Conservation (phyloP, 2,888 invertebrate genomes). For the Eilema sororculum region DNA sequence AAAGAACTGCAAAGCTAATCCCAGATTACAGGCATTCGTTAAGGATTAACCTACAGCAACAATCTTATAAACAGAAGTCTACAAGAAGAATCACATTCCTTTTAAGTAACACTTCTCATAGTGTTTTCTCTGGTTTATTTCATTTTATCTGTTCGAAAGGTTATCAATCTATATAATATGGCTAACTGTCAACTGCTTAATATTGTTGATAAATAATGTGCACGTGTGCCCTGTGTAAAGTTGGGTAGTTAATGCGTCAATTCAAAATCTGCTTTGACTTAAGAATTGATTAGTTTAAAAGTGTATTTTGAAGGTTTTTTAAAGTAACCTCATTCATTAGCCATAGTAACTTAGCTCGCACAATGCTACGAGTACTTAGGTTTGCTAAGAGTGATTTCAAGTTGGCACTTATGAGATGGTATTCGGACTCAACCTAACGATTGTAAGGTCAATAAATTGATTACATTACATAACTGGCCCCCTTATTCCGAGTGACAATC, state of each 20-base stretch:
- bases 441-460: slow-evolving; percentile 10
- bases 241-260: neutral
- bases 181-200: neutral
- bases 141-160: neutral
- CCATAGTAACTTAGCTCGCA: too few relatives aligned
- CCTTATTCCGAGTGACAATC: neutral
- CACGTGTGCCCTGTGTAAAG: neutral
- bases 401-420: neutral
- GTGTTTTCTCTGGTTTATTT: neutral
- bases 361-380: neutral
- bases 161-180: neutral
- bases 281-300: neutral
- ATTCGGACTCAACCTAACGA: slow-evolving; percentile 6
- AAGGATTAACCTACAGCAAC: neutral
- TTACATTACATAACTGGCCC: neutral
- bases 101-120: neutral
- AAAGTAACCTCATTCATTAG: neutral
- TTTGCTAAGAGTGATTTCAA: neutral
- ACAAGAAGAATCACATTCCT: neutral
- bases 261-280: neutral
- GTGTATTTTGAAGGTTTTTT: neutral
- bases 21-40: neutral
- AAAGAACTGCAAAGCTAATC: neutral
- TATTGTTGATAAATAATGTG: slow-evolving; percentile 6
- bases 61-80: neutral